Evolutionary conservation across 2,113 vertebrate genomes (phyloP).

Genomic region (Saiga tatarica): DNA sequence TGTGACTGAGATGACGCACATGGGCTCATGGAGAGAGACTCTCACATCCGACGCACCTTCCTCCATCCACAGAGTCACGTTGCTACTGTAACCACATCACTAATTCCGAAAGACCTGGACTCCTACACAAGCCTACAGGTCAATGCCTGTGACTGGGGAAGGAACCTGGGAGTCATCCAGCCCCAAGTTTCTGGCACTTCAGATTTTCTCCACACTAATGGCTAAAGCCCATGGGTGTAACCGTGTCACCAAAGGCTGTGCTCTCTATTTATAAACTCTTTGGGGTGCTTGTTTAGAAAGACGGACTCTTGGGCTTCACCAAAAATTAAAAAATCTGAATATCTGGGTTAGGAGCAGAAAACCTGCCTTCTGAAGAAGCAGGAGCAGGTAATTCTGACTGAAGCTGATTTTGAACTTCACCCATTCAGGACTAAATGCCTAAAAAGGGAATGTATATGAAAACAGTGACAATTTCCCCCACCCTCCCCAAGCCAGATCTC

Average conservation of each 20-base stretch:
- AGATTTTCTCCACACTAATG: neutral
- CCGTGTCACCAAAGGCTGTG: neutral
- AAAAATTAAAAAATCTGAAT: neutral
- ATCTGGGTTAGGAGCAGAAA: neutral
- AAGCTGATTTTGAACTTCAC: neutral
- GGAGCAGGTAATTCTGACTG: neutral
- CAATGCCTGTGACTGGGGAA: conserved; percentile 12
- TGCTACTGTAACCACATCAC: conserved; percentile 76
- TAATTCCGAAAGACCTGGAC: conserved; percentile 77
- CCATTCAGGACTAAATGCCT: neutral
- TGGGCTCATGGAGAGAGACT: conserved; percentile 51
- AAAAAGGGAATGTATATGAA: neutral
- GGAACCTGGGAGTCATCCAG: neutral
- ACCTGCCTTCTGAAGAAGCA: neutral
- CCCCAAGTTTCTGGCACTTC: conserved; percentile 21
- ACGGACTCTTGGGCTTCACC: neutral
- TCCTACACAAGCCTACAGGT: conserved; percentile 64
- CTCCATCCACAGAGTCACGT: conserved; percentile 79
- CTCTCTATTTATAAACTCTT: neutral
- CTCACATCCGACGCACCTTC: conserved; percentile 66
- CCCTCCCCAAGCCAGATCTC: neutral
- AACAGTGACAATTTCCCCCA: neutral
- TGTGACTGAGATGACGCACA: conserved; percentile 80
- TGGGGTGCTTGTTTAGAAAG: neutral
- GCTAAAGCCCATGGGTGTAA: neutral